phyloP scores from a whole-genome alignment of 2,888 invertebrate species.

The Caenorhabditis sp. region DNA sequence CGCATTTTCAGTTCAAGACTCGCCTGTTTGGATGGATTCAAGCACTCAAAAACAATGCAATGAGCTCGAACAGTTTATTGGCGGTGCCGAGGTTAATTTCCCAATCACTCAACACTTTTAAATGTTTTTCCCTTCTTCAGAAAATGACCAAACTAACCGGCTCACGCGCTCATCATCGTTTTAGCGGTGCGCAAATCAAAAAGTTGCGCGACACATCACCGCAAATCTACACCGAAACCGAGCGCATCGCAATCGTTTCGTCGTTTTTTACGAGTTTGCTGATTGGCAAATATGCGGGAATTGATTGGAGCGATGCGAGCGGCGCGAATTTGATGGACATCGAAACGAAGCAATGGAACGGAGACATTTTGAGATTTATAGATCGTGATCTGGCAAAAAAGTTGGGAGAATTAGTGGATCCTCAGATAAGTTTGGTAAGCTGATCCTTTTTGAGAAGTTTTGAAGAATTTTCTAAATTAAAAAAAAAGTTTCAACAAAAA shows the following conservation, averaged over 20 bases:
- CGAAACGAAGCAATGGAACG: constrained; percentile 61
- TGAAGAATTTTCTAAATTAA: too few species aligned
- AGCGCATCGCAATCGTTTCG: constrained; percentile 90
- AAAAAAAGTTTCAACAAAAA: too few species aligned
- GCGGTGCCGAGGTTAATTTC: constrained; percentile 79
- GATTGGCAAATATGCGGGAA: constrained; percentile 85
- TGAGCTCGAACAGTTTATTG: constrained; percentile 82
- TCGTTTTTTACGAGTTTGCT: constrained; percentile 90
- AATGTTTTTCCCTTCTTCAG: constrained; percentile 29
- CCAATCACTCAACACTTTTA: background rate
- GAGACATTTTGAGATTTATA: constrained; percentile 73
- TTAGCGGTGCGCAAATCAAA: constrained; percentile 91
- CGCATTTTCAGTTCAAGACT: constrained; percentile 81
- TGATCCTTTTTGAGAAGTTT: too few species aligned
- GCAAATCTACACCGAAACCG: constrained; percentile 80
- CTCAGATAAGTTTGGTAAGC: constrained; percentile 19
- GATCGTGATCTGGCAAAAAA: constrained; percentile 81
- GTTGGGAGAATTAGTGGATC: constrained; percentile 75
- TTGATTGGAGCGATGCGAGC: constrained; percentile 90
- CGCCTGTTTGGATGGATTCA: constrained; percentile 97
- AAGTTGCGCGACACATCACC: constrained; percentile 82
- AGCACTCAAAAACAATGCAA: constrained; percentile 82
- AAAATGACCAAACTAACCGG: constrained; percentile 76
- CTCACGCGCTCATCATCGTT: constrained; percentile 86
- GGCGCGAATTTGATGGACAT: constrained; percentile 95